Base-by-base conservation (phyloP, 2,888 invertebrate genomes). In the Clitarchus hookeri region DNA sequence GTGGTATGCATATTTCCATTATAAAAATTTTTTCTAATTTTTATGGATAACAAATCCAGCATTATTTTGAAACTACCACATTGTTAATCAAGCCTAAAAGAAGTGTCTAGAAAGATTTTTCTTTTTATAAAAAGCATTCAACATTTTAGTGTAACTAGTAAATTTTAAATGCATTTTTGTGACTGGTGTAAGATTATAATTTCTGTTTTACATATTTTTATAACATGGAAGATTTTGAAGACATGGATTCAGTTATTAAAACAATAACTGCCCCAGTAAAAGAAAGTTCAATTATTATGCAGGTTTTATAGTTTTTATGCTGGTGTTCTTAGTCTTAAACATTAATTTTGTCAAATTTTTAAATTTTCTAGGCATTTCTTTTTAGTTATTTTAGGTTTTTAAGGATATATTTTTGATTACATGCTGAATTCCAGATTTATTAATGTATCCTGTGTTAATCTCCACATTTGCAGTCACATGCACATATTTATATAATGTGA, bases 11-110 rank as follows among this genome's bases (percentile, higher is more conserved):
- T 65, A 16, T 23, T 65, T 65, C n/a, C 8, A 65, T n/a, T 16
- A 23, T n/a, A 23, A 65, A 53, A 53, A 16, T 11, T 12, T 65
- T 23, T 0, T 11, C 23, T 65, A n/a, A 65, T 65, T 65, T 65
- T 65, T 65, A 65, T n/a, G 65, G 65, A n/a, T 65, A 65, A 65
- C n/a, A 65, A n/a, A 65, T 65, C 65, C n/a, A 65, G 65, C 65
- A n/a, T 65, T 65, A 65, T 65, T 65, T 65, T n/a, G 13, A 65
- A 65, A n/a, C 19, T 65, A 48, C 12, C 48, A 48, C 11, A 48
- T 48, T 11, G 48, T 16, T 48, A 48, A 48, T 48, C 2, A 48
- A 23, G 65, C 65, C 16, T 23, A 1, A 65, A 65, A n/a, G 65
- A 65, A 23, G 65, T 65, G 65, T 65, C 65, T 65, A 65, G 65